Evolutionary conservation across 2,888 invertebrate species (phyloP).

Genomic region (Rotaria sp.): DNA sequence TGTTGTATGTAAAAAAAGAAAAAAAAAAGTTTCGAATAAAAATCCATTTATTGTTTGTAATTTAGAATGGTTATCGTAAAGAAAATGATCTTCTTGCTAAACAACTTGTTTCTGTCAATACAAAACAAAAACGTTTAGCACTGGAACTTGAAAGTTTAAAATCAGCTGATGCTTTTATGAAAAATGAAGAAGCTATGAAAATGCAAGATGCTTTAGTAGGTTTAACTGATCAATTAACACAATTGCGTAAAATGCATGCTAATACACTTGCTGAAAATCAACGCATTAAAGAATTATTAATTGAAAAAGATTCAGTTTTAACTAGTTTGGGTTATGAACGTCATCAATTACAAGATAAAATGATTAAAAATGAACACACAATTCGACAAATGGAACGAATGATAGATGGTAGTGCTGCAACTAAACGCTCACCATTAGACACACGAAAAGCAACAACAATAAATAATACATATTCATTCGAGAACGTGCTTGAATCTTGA

Average conservation of each 20-base stretch:
- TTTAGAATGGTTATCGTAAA: slow-evolving; percentile 38
- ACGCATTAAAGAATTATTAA: slow-evolving; percentile 39
- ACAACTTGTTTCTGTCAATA: slow-evolving; percentile 36
- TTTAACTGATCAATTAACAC: slow-evolving; percentile 38
- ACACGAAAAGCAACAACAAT: too few relatives aligned
- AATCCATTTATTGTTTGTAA: neutral
- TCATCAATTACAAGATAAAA: slow-evolving; percentile 40
- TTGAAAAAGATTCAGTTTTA: slow-evolving; percentile 40
- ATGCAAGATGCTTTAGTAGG: slow-evolving; percentile 40
- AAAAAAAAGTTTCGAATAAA: too few relatives aligned
- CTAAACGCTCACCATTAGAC: neutral
- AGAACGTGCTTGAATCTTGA: neutral
- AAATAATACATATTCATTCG: neutral
- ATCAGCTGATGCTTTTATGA: slow-evolving; percentile 32
- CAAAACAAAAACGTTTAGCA: slow-evolving; percentile 37
- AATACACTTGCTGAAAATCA: slow-evolving; percentile 40
- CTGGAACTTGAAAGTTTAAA: slow-evolving; percentile 38
- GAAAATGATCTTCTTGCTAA: slow-evolving; percentile 40
- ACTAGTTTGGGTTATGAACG: slow-evolving; percentile 39
- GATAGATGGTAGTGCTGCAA: neutral
- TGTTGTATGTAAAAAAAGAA: neutral
- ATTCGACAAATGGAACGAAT: slow-evolving; percentile 38
- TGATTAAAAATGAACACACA: slow-evolving; percentile 40
- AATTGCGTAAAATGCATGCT: slow-evolving; percentile 38
- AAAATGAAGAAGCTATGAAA: slow-evolving; percentile 39